Evolutionary conservation across 2,888 invertebrate genomes (phyloP).

Genomic region (Pandemis heparana): DNA sequence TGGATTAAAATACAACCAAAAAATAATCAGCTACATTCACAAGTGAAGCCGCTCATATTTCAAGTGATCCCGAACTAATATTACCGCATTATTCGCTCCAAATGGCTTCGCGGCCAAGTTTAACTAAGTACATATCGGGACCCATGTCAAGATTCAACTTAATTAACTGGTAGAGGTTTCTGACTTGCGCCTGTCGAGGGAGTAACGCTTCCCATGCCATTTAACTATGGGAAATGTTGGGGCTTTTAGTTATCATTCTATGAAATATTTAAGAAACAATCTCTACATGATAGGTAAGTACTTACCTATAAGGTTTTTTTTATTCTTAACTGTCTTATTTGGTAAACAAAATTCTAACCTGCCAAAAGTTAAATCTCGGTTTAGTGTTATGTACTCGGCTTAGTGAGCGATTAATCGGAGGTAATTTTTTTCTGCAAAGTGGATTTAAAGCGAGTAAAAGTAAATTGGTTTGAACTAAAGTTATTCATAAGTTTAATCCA

Average conservation of each 20-base stretch:
- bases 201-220: constrained; percentile 46
- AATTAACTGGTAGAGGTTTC: constrained; percentile 55
- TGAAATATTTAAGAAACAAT: background rate
- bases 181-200: constrained; percentile 50
- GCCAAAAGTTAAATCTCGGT: too few relatives aligned
- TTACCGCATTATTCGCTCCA: constrained; percentile 22
- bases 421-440: too few relatives aligned
- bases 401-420: too few relatives aligned
- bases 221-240: constrained; percentile 45
- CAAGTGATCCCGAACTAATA: constrained; percentile 4
- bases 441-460: too few relatives aligned
- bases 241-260: constrained; percentile 28
- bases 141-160: constrained; percentile 54
- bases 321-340: too few relatives aligned
- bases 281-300: too few relatives aligned
- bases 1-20: background rate
- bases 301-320: too few relatives aligned
- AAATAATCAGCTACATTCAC: background rate
- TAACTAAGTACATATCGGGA: constrained; percentile 46
- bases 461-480: too few relatives aligned
- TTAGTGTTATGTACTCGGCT: too few relatives aligned
- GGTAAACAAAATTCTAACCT: too few relatives aligned
- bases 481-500: background rate
- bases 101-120: constrained; percentile 27
- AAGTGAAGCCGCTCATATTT: background rate